phyloP scores from a whole-genome alignment of 2,797 vertebrate species.

The Lepus townsendii region DNA sequence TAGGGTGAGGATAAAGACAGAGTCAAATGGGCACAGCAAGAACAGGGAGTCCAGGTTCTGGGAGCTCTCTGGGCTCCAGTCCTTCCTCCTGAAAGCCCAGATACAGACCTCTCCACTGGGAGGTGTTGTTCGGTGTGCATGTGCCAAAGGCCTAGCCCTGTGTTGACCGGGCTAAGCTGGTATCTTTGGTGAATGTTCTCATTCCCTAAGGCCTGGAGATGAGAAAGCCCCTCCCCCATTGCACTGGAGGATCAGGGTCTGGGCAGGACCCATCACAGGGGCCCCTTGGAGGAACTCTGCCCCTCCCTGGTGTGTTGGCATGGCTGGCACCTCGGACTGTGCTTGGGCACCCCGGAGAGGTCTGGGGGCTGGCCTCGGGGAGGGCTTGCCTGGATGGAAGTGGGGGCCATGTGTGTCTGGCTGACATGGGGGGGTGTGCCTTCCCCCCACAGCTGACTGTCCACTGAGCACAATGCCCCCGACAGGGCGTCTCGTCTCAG shows the following conservation, averaged over 20 bases:
- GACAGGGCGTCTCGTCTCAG: background rate
- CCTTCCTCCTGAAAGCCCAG: background rate
- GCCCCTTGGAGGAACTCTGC: background rate
- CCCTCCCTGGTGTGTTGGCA: background rate
- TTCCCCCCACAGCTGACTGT: background rate
- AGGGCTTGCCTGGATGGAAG: background rate
- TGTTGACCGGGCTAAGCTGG: background rate
- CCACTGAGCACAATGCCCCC: background rate
- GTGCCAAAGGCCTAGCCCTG: too few species aligned
- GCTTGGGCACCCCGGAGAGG: background rate
- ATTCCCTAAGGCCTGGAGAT: background rate
- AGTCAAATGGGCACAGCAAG: background rate
- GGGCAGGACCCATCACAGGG: background rate
- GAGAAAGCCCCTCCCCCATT: background rate
- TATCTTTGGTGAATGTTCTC: background rate
- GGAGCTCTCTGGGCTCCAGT: background rate
- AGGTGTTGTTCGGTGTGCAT: background rate
- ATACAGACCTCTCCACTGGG: background rate
- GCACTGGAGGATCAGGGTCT: background rate
- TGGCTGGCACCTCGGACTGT: background rate
- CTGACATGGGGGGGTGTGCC: background rate
- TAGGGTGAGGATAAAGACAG: background rate
- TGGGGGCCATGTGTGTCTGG: background rate
- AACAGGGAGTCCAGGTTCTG: background rate
- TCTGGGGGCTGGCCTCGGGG: background rate